phyloP scores from a whole-genome alignment of 2,113 vertebrate genomes.

The Barbus barbus region DNA sequence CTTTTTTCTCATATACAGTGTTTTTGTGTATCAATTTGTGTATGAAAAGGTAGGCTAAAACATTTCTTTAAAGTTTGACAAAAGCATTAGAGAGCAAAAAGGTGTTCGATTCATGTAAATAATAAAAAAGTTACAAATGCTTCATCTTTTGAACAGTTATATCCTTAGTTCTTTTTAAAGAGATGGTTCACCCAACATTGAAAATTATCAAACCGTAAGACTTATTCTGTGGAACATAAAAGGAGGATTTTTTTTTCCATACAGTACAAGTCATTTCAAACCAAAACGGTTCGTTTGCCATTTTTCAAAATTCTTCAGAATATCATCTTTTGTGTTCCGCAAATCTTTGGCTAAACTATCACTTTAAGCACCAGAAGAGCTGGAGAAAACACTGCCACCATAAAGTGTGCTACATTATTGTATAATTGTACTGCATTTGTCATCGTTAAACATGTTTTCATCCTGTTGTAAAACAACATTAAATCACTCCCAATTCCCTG shows the following conservation, averaged over 20 bases:
- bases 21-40: slow-evolving; percentile 19
- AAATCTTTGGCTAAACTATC: background rate
- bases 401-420: background rate
- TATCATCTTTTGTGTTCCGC: background rate
- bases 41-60: no score
- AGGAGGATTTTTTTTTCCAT: background rate
- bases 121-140: background rate
- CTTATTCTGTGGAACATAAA: background rate
- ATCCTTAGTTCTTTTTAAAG: background rate
- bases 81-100: background rate
- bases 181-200: background rate
- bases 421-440: background rate
- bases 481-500: background rate
- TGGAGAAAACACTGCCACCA: background rate
- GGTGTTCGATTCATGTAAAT: background rate
- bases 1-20: slow-evolving; percentile 73
- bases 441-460: background rate
- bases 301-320: background rate
- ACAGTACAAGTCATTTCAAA: background rate
- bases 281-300: no score
- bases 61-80: background rate
- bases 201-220: no score
- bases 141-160: background rate
- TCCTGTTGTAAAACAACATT: slow-evolving; percentile 30
- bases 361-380: background rate